Conservation (phyloP, 2,797 vertebrate species). For the Toxotes lorentzi region DNA sequence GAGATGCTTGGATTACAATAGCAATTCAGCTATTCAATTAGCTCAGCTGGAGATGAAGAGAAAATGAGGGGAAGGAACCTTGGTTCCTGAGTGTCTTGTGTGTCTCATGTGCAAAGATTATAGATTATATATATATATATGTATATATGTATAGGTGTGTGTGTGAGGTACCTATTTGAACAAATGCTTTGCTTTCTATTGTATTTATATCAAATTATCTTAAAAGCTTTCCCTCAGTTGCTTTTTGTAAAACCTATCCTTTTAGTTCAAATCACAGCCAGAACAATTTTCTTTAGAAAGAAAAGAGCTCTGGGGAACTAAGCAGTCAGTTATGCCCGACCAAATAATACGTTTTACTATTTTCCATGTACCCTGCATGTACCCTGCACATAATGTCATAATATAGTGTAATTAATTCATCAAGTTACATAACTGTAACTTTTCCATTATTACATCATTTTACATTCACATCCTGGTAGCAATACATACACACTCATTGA, state of each 20-base stretch:
- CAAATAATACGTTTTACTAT: constrained; percentile 21
- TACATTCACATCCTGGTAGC: background rate
- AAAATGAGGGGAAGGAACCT: background rate
- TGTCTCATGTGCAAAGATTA: too few species aligned
- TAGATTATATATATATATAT: background rate
- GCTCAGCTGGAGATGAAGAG: background rate
- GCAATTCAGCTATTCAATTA: constrained; percentile 12
- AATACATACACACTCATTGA: background rate
- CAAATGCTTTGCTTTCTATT: constrained; percentile 22
- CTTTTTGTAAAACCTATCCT: constrained; percentile 19
- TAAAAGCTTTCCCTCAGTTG: constrained; percentile 42
- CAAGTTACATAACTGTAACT: background rate
- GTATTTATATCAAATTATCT: constrained; percentile 53
- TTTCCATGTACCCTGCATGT: background rate
- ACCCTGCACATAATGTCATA: background rate
- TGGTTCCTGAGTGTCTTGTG: too few species aligned
- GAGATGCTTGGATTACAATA: constrained; percentile 17
- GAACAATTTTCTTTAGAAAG: constrained; percentile 26
- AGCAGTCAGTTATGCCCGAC: constrained; percentile 32
- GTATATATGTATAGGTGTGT: background rate
- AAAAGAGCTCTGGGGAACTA: constrained; percentile 25
- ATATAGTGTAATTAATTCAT: background rate
- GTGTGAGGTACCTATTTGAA: constrained; percentile 5
- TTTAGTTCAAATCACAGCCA: constrained; percentile 39
- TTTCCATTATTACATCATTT: background rate